These are phyloP conservation scores for Drosophila hamatofila DNA, from an alignment of 2,888 invertebrate genomes.

Conservation along the genomic window DNA sequence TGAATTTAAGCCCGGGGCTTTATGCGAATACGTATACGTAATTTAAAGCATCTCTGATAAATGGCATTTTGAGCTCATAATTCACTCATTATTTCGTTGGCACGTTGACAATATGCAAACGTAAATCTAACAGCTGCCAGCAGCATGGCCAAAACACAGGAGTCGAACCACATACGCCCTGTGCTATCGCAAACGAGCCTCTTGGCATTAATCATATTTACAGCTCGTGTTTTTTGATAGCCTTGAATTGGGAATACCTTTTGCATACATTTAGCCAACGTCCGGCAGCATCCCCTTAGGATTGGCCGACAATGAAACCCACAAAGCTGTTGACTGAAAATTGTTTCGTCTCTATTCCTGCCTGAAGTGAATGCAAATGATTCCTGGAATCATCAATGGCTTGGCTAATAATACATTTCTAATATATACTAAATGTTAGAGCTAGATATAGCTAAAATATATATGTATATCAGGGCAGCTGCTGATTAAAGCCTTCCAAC, in stretches of 20 bases:
- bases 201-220: constrained; percentile 60
- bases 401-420: not conserved
- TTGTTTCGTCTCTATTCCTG: too few species aligned
- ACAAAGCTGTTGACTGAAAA: not conserved
- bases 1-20: constrained; percentile 12
- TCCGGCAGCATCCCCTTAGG: not conserved
- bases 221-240: constrained; percentile 6
- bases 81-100: constrained; percentile 56
- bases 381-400: not conserved
- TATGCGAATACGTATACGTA: constrained; percentile 1
- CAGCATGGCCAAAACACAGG: constrained; percentile 3
- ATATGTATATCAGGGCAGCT: not conserved
- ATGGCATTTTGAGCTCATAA: constrained; percentile 50
- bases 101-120: constrained; percentile 55
- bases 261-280: constrained; percentile 6
- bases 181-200: not conserved
- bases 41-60: constrained; percentile 28
- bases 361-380: not conserved
- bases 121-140: constrained; percentile 38
- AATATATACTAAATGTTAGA: not conserved
- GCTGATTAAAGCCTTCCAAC: not conserved
- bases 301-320: not conserved
- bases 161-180: constrained; percentile 6
- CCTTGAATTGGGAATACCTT: constrained; percentile 19
- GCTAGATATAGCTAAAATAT: not conserved